A percentile compares a stretch with the other conserved stretches of the same genome.
Conservation (phyloP, 1,140 invertebrate species). For the Luehdorfia chinensis region DNA sequence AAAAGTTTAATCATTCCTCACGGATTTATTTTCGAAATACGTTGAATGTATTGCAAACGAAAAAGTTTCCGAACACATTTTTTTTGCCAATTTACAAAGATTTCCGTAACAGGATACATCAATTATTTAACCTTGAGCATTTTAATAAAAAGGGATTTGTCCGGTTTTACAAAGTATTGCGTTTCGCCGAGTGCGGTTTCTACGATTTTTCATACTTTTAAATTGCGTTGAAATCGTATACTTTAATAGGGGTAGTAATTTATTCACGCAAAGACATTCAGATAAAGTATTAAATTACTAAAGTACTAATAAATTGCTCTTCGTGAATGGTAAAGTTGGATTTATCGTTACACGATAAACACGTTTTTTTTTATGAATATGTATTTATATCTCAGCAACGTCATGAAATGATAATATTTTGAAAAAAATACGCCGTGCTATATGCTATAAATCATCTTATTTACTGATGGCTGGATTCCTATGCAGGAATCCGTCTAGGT, state of each 20-base stretch:
- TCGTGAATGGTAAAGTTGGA: conserved; percentile 1
- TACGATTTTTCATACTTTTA: conserved; percentile 27
- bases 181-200: conserved; percentile 27
- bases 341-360: conserved; percentile 9
- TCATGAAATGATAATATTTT: too few relatives aligned
- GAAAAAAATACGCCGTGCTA: too few relatives aligned
- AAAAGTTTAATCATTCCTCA: too few relatives aligned
- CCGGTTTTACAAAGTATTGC: conserved; percentile 28
- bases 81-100: conserved; percentile 14
- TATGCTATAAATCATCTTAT: too few relatives aligned
- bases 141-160: conserved; percentile 17
- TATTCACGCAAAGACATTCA: conserved; percentile 12
- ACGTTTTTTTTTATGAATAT: too few relatives aligned
- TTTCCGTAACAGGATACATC: conserved; percentile 35
- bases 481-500: too few relatives aligned
- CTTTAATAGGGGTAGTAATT: conserved; percentile 19
- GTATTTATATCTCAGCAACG: too few relatives aligned
- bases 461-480: too few relatives aligned
- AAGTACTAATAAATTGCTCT: conserved; percentile 8
- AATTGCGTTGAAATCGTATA: conserved; percentile 36
- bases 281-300: conserved; percentile 11
- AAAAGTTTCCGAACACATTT: conserved; percentile 3
- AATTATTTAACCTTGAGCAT: conserved; percentile 22
- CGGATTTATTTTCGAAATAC: conserved; percentile 7
- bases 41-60: conserved; percentile 10